These are phyloP conservation scores for Chaetoderma sp. DNA, from an alignment of 2,888 invertebrate species.

Conservation along the genomic window DNA sequence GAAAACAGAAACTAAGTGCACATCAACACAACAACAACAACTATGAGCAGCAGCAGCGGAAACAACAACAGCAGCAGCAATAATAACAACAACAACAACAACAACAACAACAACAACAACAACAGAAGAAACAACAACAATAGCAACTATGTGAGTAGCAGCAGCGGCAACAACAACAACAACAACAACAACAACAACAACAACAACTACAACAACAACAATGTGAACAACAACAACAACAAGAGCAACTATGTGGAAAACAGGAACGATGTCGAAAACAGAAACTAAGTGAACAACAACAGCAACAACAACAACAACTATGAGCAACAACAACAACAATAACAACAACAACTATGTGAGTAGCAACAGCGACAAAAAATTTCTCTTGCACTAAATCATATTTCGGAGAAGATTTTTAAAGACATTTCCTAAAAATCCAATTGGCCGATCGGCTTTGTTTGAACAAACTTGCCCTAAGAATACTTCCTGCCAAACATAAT, in stretches of 20 bases:
- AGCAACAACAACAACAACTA: not conserved
- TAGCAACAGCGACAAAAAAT: not conserved
- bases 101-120: too few relatives aligned
- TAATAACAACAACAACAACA: not conserved
- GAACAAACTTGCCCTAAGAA: too few relatives aligned
- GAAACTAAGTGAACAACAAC: not conserved
- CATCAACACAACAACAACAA: not conserved
- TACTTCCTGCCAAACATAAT: too few relatives aligned
- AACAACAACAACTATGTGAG: not conserved
- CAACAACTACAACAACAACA: constrained; percentile 12
- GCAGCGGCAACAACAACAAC: constrained; percentile 8
- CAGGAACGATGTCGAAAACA: not conserved
- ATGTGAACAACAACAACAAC: constrained; percentile 11
- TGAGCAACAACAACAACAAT: not conserved
- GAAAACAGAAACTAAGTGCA: not conserved
- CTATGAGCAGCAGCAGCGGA: too few relatives aligned
- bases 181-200: constrained; percentile 12
- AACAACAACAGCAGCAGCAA: too few relatives aligned
- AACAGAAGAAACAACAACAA: too few relatives aligned
- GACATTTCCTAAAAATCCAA: too few relatives aligned
- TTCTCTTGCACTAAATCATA: not conserved
- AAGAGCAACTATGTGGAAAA: constrained; percentile 5
- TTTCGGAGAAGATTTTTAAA: too few relatives aligned
- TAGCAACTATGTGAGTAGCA: too few relatives aligned
- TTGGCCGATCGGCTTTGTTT: too few relatives aligned